Percentiles rank a stretch among this genome's conserved stretches.
These are phyloP conservation scores for Loris lydekkerianus DNA, from an alignment of 2,797 vertebrate genomes.

Conservation along the genomic window DNA sequence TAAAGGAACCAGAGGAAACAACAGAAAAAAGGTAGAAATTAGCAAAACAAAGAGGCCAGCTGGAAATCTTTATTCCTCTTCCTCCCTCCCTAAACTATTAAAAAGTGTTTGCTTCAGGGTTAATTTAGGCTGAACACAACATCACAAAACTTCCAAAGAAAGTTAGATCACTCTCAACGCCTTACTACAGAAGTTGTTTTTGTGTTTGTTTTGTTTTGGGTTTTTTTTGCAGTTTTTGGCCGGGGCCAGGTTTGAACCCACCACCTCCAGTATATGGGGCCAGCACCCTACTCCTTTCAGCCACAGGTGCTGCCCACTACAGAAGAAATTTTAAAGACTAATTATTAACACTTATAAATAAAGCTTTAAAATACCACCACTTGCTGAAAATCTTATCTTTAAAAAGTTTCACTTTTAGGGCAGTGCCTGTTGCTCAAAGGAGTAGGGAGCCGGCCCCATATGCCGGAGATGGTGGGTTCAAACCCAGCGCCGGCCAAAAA, in stretches of 20 bases:
- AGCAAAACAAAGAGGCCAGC: background rate
- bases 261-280: no score
- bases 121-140: slow-evolving; percentile 52
- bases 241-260: no score
- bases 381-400: background rate
- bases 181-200: no score
- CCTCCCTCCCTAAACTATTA: background rate
- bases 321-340: slow-evolving; percentile 26
- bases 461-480: no score
- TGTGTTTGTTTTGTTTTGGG: no score
- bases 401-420: background rate
- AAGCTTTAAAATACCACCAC: slow-evolving; percentile 34
- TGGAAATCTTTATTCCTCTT: slow-evolving; percentile 1
- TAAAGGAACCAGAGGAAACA: slow-evolving; percentile 27
- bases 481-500: no score
- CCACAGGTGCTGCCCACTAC: background rate
- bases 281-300: no score
- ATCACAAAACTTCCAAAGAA: slow-evolving; percentile 48
- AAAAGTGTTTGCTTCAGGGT: background rate
- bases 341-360: slow-evolving; percentile 30
- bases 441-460: no score
- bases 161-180: background rate
- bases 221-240: no score
- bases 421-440: no score
- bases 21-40: background rate